Percentiles rank a stretch among this genome's conserved stretches.
Evolutionary conservation across 2,797 vertebrate species (phyloP).

Genomic region (Gobio occitaniae): DNA sequence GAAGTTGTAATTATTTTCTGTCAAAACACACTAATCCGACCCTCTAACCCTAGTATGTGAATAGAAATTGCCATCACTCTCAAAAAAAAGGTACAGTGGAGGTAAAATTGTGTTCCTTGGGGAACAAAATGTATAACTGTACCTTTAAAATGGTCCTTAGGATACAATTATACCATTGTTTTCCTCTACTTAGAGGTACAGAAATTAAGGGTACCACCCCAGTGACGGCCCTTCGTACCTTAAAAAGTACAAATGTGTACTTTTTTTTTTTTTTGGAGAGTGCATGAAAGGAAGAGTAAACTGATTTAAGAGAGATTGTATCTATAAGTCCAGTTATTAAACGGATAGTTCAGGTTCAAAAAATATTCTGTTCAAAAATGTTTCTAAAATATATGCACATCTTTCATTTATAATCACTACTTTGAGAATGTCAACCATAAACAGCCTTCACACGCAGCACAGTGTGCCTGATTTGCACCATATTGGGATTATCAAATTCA

Average conservation of each 20-base stretch:
- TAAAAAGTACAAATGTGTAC: too few relatives aligned
- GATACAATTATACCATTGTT: too few relatives aligned
- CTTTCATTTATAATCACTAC: background rate
- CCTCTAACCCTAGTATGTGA: background rate
- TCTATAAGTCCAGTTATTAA: background rate
- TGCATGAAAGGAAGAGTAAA: background rate
- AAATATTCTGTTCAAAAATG: background rate
- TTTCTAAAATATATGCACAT: background rate
- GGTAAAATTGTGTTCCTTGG: too few relatives aligned
- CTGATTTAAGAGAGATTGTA: background rate
- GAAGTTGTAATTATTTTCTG: constrained; percentile 33
- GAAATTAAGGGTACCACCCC: too few relatives aligned
- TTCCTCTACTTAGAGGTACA: too few relatives aligned
- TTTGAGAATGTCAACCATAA: background rate
- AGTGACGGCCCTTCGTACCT: too few relatives aligned
- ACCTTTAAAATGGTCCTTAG: too few relatives aligned
- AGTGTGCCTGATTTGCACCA: background rate
- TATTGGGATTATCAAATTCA: background rate
- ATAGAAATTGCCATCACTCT: background rate
- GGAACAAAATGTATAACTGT: too few relatives aligned
- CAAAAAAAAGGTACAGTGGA: too few relatives aligned
- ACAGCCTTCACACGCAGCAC: too few relatives aligned
- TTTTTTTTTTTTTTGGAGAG: too few relatives aligned
- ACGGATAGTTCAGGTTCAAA: background rate
- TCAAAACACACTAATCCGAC: constrained; percentile 31